Evolutionary conservation across 2,888 invertebrate genomes (phyloP), one percentile per base, ranked within the genome.

Genomic region (Scaptomyza reducta): DNA sequence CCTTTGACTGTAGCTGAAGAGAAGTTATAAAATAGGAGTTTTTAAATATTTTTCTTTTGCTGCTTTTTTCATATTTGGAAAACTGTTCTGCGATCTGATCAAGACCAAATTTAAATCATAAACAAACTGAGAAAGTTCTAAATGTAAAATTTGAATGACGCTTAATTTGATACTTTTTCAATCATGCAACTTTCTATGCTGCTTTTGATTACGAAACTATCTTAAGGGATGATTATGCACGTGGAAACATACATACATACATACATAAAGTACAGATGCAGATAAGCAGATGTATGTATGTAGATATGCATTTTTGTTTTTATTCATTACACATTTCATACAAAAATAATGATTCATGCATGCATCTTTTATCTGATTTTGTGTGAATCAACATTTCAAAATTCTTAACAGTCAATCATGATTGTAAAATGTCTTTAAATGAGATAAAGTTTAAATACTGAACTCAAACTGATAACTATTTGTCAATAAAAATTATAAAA

Each of bases 211-310:
- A 33, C 1, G 3, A n/a, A 49, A 49, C 18, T 33, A 33, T 33
- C 6, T 33, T 49, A 49, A 49, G 6, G 33, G 18, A 49, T 33
- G 16, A 16, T 16, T 31, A 16, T 46, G 45, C 45, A 45, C 14
- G n/a, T 45, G 11, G 25, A 14, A 10, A n/a, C 18, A 33, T 18
- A 18, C 40, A 40, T 11, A 11, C 45, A 27, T 1, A n/a, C 47
- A 18, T 33, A 18, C n/a, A n/a, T 16, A 18, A 6, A 33, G 18
- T 22, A 18, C n/a, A n/a, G 16, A 35, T 22, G 31, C 7, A 25
- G 3, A 5, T 25, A 4, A 4, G 25, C 5, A 25, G 3, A 29
- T 29, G 27, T 29, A 29, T 9, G 3, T 7, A 10, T 10, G 31
- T 31, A 27, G 7, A 27, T 9, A 31, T 31, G n/a, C 33, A n/a